These are phyloP conservation scores for Chelon auratus DNA, from an alignment of 2,797 vertebrate species.

Conservation along the genomic window DNA sequence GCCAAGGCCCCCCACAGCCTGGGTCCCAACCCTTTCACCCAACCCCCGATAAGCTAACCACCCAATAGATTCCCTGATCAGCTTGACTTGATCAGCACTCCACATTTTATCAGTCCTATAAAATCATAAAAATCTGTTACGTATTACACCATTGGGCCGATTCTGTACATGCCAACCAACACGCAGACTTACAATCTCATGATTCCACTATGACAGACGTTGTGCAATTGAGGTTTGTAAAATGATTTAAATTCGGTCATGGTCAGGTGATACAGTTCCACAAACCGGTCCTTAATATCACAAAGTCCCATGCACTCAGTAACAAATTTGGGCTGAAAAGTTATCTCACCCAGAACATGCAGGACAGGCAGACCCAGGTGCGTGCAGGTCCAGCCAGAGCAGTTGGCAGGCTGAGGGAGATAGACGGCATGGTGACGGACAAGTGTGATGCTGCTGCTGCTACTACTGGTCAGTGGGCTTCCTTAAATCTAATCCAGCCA, in stretches of 20 bases:
- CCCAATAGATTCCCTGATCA: slow-evolving; percentile 61
- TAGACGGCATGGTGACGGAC: slow-evolving; percentile 80
- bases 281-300: no score
- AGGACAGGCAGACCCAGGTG: slow-evolving; percentile 95
- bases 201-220: background rate
- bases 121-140: background rate
- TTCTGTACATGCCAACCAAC: background rate
- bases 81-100: slow-evolving; percentile 31
- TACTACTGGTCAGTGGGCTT: slow-evolving; percentile 48
- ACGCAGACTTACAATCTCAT: background rate
- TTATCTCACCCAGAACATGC: slow-evolving; percentile 95
- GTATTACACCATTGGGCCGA: slow-evolving; percentile 5
- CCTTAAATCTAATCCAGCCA: slow-evolving; percentile 69
- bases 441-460: slow-evolving; percentile 52
- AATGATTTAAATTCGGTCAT: slow-evolving; percentile 1
- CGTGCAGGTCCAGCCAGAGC: slow-evolving; percentile 85
- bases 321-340: background rate
- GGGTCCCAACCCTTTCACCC: slow-evolving; percentile 57
- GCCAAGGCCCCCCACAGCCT: slow-evolving; percentile 65
- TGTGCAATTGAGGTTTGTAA: background rate
- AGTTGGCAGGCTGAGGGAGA: slow-evolving; percentile 83
- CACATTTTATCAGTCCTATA: background rate
- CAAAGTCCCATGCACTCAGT: background rate
- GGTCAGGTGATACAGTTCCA: background rate
- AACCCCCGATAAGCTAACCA: slow-evolving; percentile 72